Conservation (phyloP, 2,113 vertebrate genomes). For the Oxyura jamaicensis region DNA sequence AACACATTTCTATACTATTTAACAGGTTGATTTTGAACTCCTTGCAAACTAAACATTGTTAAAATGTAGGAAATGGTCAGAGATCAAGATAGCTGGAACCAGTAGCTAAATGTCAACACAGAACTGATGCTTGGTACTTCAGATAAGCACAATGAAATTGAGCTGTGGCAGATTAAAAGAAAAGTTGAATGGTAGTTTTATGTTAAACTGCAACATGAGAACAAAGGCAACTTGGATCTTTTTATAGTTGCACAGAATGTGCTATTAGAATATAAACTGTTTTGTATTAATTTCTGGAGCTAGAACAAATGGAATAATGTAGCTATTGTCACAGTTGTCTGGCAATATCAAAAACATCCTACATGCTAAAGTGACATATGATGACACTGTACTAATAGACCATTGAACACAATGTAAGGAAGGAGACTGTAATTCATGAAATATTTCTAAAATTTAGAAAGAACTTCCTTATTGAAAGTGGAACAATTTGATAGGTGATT, state of each 20-base stretch:
- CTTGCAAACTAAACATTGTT: not conserved
- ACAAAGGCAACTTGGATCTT: not conserved
- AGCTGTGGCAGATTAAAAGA: not conserved
- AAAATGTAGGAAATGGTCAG: not conserved
- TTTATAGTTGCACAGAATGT: not conserved
- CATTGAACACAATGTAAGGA: not conserved
- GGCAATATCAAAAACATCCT: not conserved
- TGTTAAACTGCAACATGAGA: not conserved
- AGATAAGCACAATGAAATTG: not conserved
- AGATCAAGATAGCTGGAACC: not conserved
- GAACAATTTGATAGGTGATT: not conserved
- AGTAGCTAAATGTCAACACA: not conserved
- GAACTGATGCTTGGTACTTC: not conserved
- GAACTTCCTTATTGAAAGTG: not conserved
- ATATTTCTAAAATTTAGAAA: constrained; percentile 3
- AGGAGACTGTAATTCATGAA: not conserved
- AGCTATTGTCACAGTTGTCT: not conserved
- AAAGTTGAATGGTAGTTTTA: not conserved
- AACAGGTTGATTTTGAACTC: not conserved
- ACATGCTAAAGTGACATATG: not conserved
- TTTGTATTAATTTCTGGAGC: not conserved
- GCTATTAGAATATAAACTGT: not conserved
- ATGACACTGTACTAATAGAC: not conserved
- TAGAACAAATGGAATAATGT: not conserved
- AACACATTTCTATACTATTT: not conserved